phyloP scores from a whole-genome alignment of 2,888 invertebrate genomes.

The Himalopsyche japonica region DNA sequence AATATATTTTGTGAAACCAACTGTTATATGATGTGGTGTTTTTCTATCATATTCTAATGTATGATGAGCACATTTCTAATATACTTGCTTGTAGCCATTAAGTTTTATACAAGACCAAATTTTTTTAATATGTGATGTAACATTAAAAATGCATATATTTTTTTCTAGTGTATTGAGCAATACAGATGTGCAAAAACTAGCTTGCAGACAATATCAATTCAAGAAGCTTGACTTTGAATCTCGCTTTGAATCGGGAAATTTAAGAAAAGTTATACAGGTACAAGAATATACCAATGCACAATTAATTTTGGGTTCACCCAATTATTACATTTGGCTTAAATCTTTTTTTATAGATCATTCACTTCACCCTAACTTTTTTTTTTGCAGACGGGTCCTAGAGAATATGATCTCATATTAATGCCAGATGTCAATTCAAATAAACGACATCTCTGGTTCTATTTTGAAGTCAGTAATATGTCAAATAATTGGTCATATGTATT shows the following conservation, averaged over 20 bases:
- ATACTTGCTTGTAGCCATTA: too few relatives aligned
- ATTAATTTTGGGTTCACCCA: too few relatives aligned
- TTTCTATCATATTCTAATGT: too few relatives aligned
- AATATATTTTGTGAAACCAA: too few relatives aligned
- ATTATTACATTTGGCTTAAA: not conserved
- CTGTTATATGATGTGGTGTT: too few relatives aligned
- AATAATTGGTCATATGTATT: conserved; percentile 72
- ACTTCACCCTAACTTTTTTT: not conserved
- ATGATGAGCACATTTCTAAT: too few relatives aligned
- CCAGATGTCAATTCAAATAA: conserved; percentile 80
- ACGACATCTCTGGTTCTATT: conserved; percentile 90
- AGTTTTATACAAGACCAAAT: not conserved
- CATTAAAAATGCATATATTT: not conserved
- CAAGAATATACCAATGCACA: not conserved
- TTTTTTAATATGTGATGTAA: not conserved
- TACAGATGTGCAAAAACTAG: conserved; percentile 57
- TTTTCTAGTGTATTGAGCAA: conserved; percentile 55
- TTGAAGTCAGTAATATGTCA: conserved; percentile 80
- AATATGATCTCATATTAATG: conserved; percentile 81
- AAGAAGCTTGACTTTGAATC: conserved; percentile 74
- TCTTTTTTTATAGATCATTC: not conserved
- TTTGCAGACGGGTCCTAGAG: conserved; percentile 70
- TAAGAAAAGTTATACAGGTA: conserved; percentile 80
- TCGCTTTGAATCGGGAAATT: conserved; percentile 84
- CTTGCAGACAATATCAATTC: conserved; percentile 49